These are phyloP conservation scores for Dicycla oo DNA, from an alignment of 2,888 invertebrate species.

Conservation along the genomic window DNA sequence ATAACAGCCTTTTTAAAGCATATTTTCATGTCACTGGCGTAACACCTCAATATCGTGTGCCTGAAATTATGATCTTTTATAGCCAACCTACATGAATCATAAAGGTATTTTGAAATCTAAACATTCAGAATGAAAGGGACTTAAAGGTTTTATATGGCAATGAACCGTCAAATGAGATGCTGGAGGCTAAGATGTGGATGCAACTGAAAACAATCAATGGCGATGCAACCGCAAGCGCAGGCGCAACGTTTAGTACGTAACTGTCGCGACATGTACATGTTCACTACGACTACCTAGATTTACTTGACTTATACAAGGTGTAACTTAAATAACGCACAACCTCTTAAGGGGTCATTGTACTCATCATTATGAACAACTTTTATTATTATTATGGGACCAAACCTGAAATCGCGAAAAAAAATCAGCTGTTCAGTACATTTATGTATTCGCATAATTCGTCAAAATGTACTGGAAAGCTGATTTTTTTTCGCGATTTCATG, in stretches of 20 bases:
- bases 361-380: no score
- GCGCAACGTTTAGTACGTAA: slow-evolving; percentile 67
- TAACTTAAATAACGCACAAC: no score
- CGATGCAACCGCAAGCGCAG: slow-evolving; percentile 74
- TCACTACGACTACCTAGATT: slow-evolving; percentile 58
- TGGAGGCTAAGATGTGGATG: slow-evolving; percentile 76
- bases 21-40: neutral
- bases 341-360: no score
- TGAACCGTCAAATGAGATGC: slow-evolving; percentile 59
- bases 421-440: no score
- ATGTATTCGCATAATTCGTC: no score
- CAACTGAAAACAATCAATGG: slow-evolving; percentile 78
- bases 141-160: slow-evolving; percentile 46
- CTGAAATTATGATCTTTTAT: neutral
- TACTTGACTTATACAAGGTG: slow-evolving; percentile 30
- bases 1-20: slow-evolving; percentile 15
- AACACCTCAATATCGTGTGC: slow-evolving; percentile 3
- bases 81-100: slow-evolving; percentile 3
- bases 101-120: slow-evolving; percentile 15
- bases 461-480: no score
- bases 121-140: slow-evolving; percentile 26
- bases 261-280: slow-evolving; percentile 42
- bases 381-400: no score
- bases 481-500: no score
- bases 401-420: no score